phyloP scores from a whole-genome alignment of 1,140 invertebrate genomes.

The Scaptomyza hsui region DNA sequence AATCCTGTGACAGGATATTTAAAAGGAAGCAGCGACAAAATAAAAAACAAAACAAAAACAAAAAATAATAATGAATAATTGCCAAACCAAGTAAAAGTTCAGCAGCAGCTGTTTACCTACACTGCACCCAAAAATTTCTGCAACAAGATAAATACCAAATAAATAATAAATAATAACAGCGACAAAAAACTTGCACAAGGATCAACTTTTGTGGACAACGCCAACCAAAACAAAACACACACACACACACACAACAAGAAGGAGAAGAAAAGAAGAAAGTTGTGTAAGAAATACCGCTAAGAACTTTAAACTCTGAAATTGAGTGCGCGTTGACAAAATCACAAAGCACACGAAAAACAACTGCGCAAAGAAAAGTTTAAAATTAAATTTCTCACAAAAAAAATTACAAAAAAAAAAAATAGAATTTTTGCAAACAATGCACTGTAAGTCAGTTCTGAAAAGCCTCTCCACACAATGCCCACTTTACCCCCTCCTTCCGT shows the following conservation, averaged over 20 bases:
- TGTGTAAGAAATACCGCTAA: slow-evolving; percentile 39
- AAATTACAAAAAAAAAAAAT: slow-evolving; percentile 34
- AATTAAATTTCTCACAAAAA: slow-evolving; percentile 57
- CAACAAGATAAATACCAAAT: slow-evolving; percentile 56
- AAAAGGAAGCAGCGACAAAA: slow-evolving; percentile 2
- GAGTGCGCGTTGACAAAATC: slow-evolving; percentile 53
- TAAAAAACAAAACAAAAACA: background rate
- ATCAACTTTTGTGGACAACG: slow-evolving; percentile 43
- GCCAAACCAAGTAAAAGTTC: slow-evolving; percentile 25
- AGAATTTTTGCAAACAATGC: slow-evolving; percentile 33
- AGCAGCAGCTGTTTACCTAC: slow-evolving; percentile 50
- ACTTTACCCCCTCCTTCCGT: too few species aligned
- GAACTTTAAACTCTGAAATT: slow-evolving; percentile 67
- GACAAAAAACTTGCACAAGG: slow-evolving; percentile 25
- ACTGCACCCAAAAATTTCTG: slow-evolving; percentile 57
- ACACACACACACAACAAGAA: too few species aligned
- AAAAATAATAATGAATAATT: slow-evolving; percentile 49
- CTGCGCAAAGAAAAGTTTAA: slow-evolving; percentile 59
- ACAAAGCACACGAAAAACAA: slow-evolving; percentile 47
- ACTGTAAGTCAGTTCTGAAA: slow-evolving; percentile 6
- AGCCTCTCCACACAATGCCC: background rate
- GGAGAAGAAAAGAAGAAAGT: background rate
- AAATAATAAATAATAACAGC: slow-evolving; percentile 39
- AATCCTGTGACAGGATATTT: slow-evolving; percentile 22
- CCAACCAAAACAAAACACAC: slow-evolving; percentile 11